Conservation (phyloP, 2,888 invertebrate species). For the Nomada ferruginata region DNA sequence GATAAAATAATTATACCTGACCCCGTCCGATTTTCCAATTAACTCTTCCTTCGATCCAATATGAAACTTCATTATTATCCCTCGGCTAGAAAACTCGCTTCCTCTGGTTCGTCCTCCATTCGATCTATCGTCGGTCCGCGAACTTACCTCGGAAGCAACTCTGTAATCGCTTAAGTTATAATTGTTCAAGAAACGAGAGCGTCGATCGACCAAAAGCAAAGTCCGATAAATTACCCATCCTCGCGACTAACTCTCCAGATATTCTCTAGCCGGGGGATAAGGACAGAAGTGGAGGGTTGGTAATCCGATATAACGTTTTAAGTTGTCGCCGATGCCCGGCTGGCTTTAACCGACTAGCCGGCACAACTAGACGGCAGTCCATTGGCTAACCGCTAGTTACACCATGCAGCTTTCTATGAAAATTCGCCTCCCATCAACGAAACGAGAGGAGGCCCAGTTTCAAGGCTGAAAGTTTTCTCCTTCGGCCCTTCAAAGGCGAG, state of each 20-base stretch:
- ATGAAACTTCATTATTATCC: constrained; percentile 5
- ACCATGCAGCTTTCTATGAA: constrained; percentile 51
- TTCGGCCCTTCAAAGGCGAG: constrained; percentile 50
- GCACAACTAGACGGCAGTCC: constrained; percentile 44
- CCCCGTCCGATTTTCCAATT: constrained; percentile 21
- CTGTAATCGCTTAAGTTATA: constrained; percentile 8
- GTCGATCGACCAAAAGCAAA: constrained; percentile 14
- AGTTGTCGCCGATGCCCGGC: constrained; percentile 43
- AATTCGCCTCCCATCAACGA: constrained; percentile 27
- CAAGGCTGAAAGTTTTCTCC: constrained; percentile 44
- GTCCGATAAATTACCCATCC: constrained; percentile 32
- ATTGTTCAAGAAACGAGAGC: constrained; percentile 7
- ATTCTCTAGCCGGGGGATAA: not conserved
- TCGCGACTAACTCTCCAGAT: not conserved
- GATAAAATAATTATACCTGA: constrained; percentile 21
- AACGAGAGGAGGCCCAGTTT: not conserved
- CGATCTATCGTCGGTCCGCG: not conserved
- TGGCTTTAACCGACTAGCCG: constrained; percentile 35
- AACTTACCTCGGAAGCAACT: not conserved
- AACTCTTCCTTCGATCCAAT: not conserved
- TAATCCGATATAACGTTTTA: constrained; percentile 56
- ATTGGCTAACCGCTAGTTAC: constrained; percentile 52
- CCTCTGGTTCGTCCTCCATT: not conserved
- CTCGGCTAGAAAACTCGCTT: not conserved
- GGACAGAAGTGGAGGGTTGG: not conserved